Evolutionary conservation across 2,888 invertebrate species (phyloP).

Genomic region (Acanthococcus lagerstroemiae): DNA sequence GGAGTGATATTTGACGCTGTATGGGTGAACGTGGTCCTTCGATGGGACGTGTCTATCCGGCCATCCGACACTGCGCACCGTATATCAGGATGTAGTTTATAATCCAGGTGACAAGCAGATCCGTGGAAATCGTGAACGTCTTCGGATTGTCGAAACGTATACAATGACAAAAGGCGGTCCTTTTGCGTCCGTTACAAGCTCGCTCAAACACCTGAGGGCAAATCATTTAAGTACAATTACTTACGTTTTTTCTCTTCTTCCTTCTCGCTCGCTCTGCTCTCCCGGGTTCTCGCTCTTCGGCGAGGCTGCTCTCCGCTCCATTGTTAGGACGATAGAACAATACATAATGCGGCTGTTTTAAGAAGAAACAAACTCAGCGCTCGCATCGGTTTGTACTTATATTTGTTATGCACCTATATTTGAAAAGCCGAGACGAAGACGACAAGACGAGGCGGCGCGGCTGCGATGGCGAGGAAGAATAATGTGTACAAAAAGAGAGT

Average conservation of each 20-base stretch:
- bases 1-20: neutral
- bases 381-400: neutral
- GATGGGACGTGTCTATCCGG: conserved; percentile 28
- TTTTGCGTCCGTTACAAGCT: conserved; percentile 22
- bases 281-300: neutral
- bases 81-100: conserved; percentile 24
- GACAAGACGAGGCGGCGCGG: neutral
- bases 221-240: conserved; percentile 25
- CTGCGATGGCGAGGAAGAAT: neutral
- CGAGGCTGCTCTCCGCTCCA: neutral
- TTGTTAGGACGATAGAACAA: conserved; percentile 28
- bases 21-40: neutral
- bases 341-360: conserved; percentile 18
- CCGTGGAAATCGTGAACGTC: conserved; percentile 5
- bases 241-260: conserved; percentile 9
- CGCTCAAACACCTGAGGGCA: conserved; percentile 22
- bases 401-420: neutral
- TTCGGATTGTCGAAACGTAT: conserved; percentile 23
- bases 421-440: neutral
- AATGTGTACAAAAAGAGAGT: too few relatives aligned
- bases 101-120: conserved; percentile 21
- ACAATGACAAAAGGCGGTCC: conserved; percentile 29
- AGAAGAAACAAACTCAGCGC: neutral
- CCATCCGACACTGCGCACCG: conserved; percentile 16
- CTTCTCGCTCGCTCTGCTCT: neutral